Percentiles rank a stretch among this genome's conserved stretches.
phyloP scores from a whole-genome alignment of 1,140 invertebrate genomes.

The Laodelphax striatellus region DNA sequence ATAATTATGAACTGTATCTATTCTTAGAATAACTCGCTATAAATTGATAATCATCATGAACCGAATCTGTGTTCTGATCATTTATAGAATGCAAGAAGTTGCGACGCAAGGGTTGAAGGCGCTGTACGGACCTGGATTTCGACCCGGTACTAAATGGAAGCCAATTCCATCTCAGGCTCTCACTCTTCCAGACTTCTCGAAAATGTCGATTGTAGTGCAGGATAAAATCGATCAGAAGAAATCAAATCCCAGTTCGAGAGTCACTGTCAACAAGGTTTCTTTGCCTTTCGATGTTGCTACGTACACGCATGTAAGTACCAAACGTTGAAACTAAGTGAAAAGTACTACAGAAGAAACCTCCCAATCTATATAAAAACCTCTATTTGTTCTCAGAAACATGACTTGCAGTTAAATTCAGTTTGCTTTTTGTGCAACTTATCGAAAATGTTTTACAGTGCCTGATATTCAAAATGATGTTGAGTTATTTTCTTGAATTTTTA shows the following conservation, averaged over 20 bases:
- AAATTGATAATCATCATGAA: slow-evolving; percentile 19
- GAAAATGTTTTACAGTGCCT: too few relatives aligned
- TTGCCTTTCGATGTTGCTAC: slow-evolving; percentile 40
- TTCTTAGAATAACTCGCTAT: background rate
- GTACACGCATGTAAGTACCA: slow-evolving; percentile 36
- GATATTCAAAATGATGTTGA: background rate
- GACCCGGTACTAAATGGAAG: slow-evolving; percentile 30
- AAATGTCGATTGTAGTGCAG: slow-evolving; percentile 49
- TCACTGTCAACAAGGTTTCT: slow-evolving; percentile 38
- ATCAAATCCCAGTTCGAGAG: slow-evolving; percentile 39
- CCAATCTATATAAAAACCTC: too few relatives aligned
- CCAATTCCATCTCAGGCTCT: slow-evolving; percentile 11
- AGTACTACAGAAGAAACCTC: too few relatives aligned
- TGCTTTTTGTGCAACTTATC: too few relatives aligned
- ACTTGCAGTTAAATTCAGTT: too few relatives aligned
- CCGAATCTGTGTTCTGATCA: slow-evolving; percentile 10
- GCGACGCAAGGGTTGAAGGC: slow-evolving; percentile 56
- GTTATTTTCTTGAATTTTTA: background rate
- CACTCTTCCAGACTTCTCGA: slow-evolving; percentile 43
- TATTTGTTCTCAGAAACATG: background rate
- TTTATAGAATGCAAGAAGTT: slow-evolving; percentile 40
- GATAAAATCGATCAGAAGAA: slow-evolving; percentile 47
- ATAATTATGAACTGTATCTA: too few relatives aligned
- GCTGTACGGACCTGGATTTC: slow-evolving; percentile 46
- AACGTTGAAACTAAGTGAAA: background rate